These are phyloP conservation scores for Pharmacophagus antenor DNA, from an alignment of 2,888 invertebrate species.

Conservation along the genomic window DNA sequence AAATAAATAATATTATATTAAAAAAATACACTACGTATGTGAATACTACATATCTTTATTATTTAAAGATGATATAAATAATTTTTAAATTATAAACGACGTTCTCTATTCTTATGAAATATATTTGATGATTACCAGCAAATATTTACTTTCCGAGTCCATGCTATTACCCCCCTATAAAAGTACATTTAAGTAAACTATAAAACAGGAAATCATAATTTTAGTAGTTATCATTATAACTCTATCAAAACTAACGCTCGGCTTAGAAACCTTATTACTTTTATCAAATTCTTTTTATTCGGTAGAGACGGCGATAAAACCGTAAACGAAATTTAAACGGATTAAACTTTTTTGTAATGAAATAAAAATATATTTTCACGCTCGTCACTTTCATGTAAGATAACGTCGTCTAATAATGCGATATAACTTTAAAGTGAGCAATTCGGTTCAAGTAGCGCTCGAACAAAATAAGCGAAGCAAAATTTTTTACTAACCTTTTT, in stretches of 20 bases:
- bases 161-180: not conserved
- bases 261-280: constrained; percentile 8
- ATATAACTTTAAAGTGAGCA: constrained; percentile 54
- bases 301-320: constrained; percentile 17
- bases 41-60: too few species aligned
- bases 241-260: constrained; percentile 8
- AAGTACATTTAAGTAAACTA: not conserved
- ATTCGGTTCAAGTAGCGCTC: constrained; percentile 56
- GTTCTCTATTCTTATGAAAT: not conserved
- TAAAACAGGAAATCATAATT: constrained; percentile 3
- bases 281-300: constrained; percentile 28
- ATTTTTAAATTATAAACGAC: not conserved
- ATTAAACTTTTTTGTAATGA: constrained; percentile 46
- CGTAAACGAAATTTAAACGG: constrained; percentile 43
- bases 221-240: constrained; percentile 13
- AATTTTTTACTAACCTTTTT: too few species aligned
- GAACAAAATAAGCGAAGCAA: too few species aligned
- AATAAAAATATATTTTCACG: constrained; percentile 49
- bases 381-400: constrained; percentile 45
- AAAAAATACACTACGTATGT: too few species aligned
- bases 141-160: not conserved
- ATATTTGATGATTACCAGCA: not conserved
- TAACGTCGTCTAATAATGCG: constrained; percentile 52
- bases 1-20: too few species aligned
- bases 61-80: too few species aligned